A percentile compares a stretch with the other conserved stretches of the same genome.
These are phyloP conservation scores for Solea senegalensis DNA, from an alignment of 2,113 vertebrate species.

Conservation along the genomic window DNA sequence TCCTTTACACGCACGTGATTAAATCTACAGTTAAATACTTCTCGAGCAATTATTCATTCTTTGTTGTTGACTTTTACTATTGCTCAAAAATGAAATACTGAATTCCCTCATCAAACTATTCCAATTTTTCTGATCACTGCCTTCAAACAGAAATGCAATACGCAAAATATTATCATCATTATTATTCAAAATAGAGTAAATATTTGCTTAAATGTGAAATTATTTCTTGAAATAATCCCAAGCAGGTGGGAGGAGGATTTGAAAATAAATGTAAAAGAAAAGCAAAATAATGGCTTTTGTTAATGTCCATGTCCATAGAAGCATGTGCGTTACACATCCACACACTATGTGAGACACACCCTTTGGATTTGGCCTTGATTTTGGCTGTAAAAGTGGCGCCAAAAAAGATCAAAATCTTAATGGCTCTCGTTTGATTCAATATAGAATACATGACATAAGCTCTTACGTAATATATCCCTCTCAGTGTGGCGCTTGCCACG, in stretches of 20 bases:
- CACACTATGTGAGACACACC: background rate
- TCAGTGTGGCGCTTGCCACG: conserved; percentile 5
- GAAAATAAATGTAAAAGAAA: background rate
- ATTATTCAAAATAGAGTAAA: background rate
- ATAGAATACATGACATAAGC: conserved; percentile 4
- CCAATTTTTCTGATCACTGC: background rate
- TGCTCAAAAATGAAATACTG: conserved; percentile 9
- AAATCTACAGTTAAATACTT: conserved; percentile 35
- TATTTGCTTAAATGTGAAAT: background rate
- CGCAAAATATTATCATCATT: background rate
- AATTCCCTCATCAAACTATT: background rate
- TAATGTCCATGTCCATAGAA: background rate
- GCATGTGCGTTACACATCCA: background rate
- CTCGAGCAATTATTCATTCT: conserved; percentile 32
- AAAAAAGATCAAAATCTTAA: background rate
- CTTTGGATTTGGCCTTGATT: background rate
- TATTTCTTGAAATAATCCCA: background rate
- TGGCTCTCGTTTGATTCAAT: background rate
- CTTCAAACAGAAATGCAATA: background rate
- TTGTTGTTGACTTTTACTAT: conserved; percentile 19
- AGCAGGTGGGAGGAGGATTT: background rate
- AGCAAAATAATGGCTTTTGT: background rate
- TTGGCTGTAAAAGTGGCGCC: background rate
- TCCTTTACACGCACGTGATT: conserved; percentile 31
- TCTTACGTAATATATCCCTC: conserved; percentile 4